Conservation (phyloP, 2,797 vertebrate genomes). For the Potorous gilbertii region DNA sequence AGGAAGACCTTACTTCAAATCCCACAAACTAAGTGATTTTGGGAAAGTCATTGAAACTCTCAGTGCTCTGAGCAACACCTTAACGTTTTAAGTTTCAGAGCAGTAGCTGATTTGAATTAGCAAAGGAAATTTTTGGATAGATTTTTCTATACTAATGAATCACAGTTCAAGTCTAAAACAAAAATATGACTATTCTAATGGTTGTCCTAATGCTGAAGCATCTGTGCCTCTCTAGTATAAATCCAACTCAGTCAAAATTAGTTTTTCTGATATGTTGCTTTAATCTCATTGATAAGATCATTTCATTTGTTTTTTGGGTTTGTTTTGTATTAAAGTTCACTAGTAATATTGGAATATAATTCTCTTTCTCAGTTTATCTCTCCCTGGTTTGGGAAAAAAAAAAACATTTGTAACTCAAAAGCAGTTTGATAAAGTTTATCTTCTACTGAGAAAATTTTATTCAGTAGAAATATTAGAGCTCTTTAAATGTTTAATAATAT, state of each 20-base stretch:
- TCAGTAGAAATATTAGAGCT: not conserved
- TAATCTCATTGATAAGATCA: not conserved
- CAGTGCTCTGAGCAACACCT: not conserved
- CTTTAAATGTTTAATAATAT: not conserved
- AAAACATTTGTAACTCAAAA: not conserved
- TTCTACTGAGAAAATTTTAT: not conserved
- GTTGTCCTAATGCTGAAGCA: not conserved
- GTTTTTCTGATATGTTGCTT: not conserved
- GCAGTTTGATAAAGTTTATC: not conserved
- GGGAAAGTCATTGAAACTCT: not conserved
- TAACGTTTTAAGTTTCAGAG: not conserved
- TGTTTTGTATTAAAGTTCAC: not conserved
- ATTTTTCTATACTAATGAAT: not conserved
- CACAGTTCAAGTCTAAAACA: not conserved
- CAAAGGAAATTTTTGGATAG: not conserved
- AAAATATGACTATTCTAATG: not conserved
- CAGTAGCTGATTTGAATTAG: not conserved
- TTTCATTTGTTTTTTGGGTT: not conserved
- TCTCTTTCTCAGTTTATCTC: not conserved
- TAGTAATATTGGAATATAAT: not conserved
- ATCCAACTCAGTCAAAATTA: not conserved
- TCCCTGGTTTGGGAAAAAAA: not conserved
- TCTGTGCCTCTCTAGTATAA: not conserved
- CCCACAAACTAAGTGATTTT: not conserved
- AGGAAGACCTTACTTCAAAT: not conserved